Conservation (phyloP, 64 coral and sea anemone genomes). For the Acropora tenuis region DNA sequence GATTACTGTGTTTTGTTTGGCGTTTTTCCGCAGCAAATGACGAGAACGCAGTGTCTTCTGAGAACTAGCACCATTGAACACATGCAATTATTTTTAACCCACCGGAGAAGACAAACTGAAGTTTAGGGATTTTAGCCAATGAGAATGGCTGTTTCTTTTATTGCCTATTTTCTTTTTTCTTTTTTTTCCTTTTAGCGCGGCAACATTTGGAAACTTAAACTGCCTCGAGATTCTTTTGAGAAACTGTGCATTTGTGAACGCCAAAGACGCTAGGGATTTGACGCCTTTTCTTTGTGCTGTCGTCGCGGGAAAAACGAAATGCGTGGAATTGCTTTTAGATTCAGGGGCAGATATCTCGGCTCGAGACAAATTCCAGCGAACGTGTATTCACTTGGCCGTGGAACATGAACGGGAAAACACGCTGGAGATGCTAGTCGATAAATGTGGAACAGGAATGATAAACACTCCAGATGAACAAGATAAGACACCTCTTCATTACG, state of each 20-base stretch:
- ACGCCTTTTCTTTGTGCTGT: slow-evolving; percentile 81
- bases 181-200: not conserved
- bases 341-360: slow-evolving; percentile 60
- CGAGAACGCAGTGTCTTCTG: no score
- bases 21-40: no score
- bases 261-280: slow-evolving; percentile 41
- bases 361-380: slow-evolving; percentile 33
- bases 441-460: slow-evolving; percentile 27
- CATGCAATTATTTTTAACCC: no score
- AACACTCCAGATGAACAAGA: slow-evolving; percentile 74
- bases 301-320: slow-evolving; percentile 45
- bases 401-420: slow-evolving; percentile 63
- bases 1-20: no score
- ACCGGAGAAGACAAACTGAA: no score
- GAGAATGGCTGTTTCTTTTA: no score
- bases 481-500: slow-evolving; percentile 75
- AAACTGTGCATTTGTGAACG: slow-evolving; percentile 48
- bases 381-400: slow-evolving; percentile 81
- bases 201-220: slow-evolving; percentile 16
- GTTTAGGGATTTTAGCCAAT: no score
- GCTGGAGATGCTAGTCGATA: slow-evolving; percentile 54
- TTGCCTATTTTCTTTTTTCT: not conserved
- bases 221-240: slow-evolving; percentile 58
- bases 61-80: no score
- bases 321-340: slow-evolving; percentile 47